Evolutionary conservation across 2,888 invertebrate genomes (phyloP).

Genomic region (Priocnemis perturbator): DNA sequence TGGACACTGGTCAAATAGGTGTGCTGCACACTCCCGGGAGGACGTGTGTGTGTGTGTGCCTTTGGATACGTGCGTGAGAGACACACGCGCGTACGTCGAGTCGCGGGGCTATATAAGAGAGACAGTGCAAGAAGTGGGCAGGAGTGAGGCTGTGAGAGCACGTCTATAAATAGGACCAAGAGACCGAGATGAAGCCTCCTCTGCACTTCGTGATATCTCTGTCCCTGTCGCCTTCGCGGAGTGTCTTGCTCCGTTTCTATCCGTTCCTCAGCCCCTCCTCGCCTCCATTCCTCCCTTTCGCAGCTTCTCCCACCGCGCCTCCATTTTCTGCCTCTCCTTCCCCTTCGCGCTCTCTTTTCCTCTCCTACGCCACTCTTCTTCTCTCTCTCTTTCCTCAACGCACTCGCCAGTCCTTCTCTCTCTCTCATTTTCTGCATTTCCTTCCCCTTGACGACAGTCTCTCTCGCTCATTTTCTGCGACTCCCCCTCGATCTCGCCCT

Average conservation of each 20-base stretch:
- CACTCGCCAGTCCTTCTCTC: conserved; percentile 17
- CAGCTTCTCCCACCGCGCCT: background rate
- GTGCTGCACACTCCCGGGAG: conserved; percentile 20
- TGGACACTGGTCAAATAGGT: conserved; percentile 39
- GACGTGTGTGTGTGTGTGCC: background rate
- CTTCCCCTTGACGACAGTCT: background rate
- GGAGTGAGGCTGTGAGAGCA: conserved; percentile 74
- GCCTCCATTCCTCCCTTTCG: conserved; percentile 31
- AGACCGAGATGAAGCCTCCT: conserved; percentile 71
- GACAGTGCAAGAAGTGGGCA: conserved; percentile 70
- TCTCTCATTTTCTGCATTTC: conserved; percentile 23
- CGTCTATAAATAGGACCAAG: conserved; percentile 72
- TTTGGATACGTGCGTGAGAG: background rate
- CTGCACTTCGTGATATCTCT: conserved; percentile 66
- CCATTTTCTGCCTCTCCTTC: conserved; percentile 14
- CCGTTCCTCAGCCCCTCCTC: conserved; percentile 17
- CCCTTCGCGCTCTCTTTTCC: conserved; percentile 18
- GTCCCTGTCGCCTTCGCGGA: conserved; percentile 21
- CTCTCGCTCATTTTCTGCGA: conserved; percentile 1
- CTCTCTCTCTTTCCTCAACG: conserved; percentile 18
- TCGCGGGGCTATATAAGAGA: conserved; percentile 59
- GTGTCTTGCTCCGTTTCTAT: conserved; percentile 19
- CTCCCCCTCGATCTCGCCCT: conserved; percentile 1
- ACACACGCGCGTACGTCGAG: conserved; percentile 12
- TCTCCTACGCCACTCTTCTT: conserved; percentile 16